Evolutionary conservation across 2,888 invertebrate species (phyloP).

Genomic region (Habroteleia sp.): DNA sequence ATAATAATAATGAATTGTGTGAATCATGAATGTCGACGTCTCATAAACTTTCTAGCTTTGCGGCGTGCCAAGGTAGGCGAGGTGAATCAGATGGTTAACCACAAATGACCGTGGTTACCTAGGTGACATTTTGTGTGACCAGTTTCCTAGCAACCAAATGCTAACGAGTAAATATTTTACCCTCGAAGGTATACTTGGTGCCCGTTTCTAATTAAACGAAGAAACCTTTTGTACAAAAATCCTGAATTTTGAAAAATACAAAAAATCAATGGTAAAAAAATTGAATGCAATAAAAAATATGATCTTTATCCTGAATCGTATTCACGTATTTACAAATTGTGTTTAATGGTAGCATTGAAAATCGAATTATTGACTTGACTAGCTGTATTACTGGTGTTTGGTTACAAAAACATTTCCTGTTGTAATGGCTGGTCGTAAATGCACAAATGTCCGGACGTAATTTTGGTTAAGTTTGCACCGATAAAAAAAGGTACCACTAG

Average conservation of each 20-base stretch:
- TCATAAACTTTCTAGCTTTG: constrained; percentile 65
- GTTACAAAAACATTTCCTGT: constrained; percentile 45
- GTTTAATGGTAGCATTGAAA: constrained; percentile 15
- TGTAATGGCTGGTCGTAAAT: constrained; percentile 47
- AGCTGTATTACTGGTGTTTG: constrained; percentile 22
- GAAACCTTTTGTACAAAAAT: no score
- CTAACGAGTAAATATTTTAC: constrained; percentile 57
- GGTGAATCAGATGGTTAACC: constrained; percentile 63
- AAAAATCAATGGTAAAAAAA: no score
- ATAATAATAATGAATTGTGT: constrained; percentile 62
- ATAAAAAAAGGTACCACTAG: constrained; percentile 38
- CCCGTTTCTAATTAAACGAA: constrained; percentile 37
- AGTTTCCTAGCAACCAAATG: constrained; percentile 52
- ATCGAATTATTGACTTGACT: constrained; percentile 38
- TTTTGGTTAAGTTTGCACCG: constrained; percentile 28
- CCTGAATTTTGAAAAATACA: no score
- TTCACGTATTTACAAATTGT: constrained; percentile 13
- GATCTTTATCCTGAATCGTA: no score
- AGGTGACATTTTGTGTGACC: constrained; percentile 62
- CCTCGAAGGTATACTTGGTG: constrained; percentile 23
- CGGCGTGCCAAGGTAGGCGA: constrained; percentile 59
- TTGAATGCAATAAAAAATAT: no score
- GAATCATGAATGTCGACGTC: constrained; percentile 59
- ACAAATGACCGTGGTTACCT: constrained; percentile 63
- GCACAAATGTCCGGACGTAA: constrained; percentile 42